phyloP scores from a whole-genome alignment of 2,888 invertebrate species.

The Lepidocyrtoides sp. region DNA sequence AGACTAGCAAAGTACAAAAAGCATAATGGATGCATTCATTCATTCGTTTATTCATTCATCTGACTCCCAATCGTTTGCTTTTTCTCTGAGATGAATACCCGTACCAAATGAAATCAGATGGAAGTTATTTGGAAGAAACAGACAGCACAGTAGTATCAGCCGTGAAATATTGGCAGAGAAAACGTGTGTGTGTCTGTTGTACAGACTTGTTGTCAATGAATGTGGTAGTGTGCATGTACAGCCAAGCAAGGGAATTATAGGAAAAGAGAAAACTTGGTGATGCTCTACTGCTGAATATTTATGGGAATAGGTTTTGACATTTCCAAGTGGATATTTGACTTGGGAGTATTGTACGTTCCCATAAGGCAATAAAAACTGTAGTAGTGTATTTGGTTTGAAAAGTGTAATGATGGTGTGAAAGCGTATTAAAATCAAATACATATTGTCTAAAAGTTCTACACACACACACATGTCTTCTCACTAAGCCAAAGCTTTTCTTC shows the following conservation, averaged over 20 bases:
- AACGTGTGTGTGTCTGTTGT: background rate
- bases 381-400: conserved; percentile 51
- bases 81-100: conserved; percentile 8
- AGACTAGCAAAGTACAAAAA: conserved; percentile 11
- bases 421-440: conserved; percentile 69
- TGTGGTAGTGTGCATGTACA: background rate
- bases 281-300: conserved; percentile 58
- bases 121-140: conserved; percentile 60
- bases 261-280: conserved; percentile 52
- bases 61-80: background rate
- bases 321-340: conserved; percentile 75
- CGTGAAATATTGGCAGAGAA: conserved; percentile 24
- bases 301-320: conserved; percentile 74
- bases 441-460: conserved; percentile 16
- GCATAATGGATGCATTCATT: conserved; percentile 35
- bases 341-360: conserved; percentile 62
- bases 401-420: conserved; percentile 72
- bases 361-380: conserved; percentile 31
- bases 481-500: background rate
- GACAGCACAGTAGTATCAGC: conserved; percentile 22
- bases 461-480: background rate
- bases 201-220: conserved; percentile 22
- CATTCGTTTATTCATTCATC: conserved; percentile 35
- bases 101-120: conserved; percentile 44
- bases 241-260: conserved; percentile 1